Conservation (phyloP, 2,888 invertebrate genomes). For the Magallana nippona region DNA sequence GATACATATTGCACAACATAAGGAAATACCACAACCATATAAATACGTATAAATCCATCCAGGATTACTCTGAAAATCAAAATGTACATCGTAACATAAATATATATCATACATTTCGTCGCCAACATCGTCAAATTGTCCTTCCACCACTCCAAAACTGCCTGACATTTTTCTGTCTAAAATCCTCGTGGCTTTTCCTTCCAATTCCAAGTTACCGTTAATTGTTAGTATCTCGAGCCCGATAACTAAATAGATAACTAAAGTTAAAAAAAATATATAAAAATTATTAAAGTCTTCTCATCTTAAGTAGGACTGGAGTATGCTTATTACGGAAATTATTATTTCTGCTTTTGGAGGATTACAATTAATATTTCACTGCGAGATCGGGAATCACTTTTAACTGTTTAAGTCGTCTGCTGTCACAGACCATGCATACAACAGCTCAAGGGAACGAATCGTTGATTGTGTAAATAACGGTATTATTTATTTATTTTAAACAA, state of each 20-base stretch:
- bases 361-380: background rate
- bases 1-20: too few species aligned
- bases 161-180: background rate
- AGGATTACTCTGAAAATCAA: background rate
- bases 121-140: constrained; percentile 51
- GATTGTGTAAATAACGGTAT: background rate
- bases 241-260: background rate
- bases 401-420: background rate
- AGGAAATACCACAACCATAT: too few species aligned
- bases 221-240: constrained; percentile 8
- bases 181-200: constrained; percentile 1
- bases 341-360: too few species aligned
- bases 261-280: too few species aligned
- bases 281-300: too few species aligned
- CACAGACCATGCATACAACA: background rate
- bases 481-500: background rate
- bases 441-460: too few species aligned
- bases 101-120: background rate
- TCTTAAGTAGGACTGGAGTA: too few species aligned
- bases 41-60: too few species aligned
- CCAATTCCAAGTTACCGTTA: background rate
- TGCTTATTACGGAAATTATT: too few species aligned
- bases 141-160: constrained; percentile 38
- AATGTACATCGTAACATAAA: background rate
- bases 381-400: background rate